phyloP scores from a whole-genome alignment of 2,797 vertebrate genomes.

The Labroides dimidiatus region DNA sequence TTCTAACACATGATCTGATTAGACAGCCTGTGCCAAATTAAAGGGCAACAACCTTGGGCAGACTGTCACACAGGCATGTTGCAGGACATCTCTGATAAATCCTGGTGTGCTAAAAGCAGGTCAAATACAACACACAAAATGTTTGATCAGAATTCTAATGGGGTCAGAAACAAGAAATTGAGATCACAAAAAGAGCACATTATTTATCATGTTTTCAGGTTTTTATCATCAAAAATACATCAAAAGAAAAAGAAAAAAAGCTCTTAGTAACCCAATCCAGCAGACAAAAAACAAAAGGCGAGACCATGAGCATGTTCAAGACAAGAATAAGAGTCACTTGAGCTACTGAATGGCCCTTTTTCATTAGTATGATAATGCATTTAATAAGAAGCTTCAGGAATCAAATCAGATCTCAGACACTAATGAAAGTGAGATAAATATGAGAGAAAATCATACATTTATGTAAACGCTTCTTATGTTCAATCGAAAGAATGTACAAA shows the following conservation, averaged over 20 bases:
- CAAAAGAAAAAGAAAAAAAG: too few species aligned
- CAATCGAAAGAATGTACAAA: too few species aligned
- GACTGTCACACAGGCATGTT: constrained; percentile 55
- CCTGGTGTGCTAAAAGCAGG: constrained; percentile 24
- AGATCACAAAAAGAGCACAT: neutral
- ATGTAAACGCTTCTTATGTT: too few species aligned
- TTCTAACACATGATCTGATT: constrained; percentile 76
- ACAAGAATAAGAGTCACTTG: constrained; percentile 11
- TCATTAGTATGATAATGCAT: constrained; percentile 44
- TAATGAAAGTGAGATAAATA: neutral
- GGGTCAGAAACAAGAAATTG: neutral
- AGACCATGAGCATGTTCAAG: neutral
- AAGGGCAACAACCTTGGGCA: constrained; percentile 71
- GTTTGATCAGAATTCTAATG: neutral
- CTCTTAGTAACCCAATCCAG: too few species aligned
- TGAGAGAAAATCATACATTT: constrained; percentile 4
- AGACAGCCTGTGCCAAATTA: constrained; percentile 73
- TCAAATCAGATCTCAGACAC: constrained; percentile 20
- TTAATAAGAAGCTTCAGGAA: constrained; percentile 16
- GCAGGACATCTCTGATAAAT: constrained; percentile 51
- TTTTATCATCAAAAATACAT: neutral
- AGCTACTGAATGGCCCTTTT: constrained; percentile 21
- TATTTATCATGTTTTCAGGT: neutral
- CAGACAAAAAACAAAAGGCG: neutral
- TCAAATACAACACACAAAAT: constrained; percentile 3